Base-by-base conservation (phyloP, 1,140 invertebrate genomes). In the Hesperophylax magnus region DNA sequence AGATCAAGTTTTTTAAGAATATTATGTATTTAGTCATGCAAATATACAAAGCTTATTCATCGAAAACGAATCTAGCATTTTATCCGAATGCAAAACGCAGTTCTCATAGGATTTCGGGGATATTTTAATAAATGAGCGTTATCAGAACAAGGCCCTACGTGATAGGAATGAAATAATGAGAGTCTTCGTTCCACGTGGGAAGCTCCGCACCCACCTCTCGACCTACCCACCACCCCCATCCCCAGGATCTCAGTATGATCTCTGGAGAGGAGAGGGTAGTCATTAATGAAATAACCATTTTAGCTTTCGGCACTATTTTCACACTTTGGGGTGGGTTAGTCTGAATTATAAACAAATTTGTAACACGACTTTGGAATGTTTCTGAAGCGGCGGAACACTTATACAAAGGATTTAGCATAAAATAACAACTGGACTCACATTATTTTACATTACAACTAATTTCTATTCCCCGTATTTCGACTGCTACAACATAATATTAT, bases 251-350 rank as follows among this genome's bases (percentile, higher is more conserved):
- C n/a, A n/a, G n/a, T n/a, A n/a, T n/a, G n/a, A n/a, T n/a, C n/a
- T n/a, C n/a, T n/a, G 20, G 47, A 72, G 69, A 47, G 69, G 34
- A 53, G 69, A 47, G 34, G 69, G 22, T 47, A 53, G 47, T 72
- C 69, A 53, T 72, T 72, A 72, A 72, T 72, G 69, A 72, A 72
- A 72, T 72, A 52, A 53, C 69, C 69, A 72, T 72, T 72, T 72
- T 47, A 18, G 47, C 69, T 72, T 47, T 72, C 47, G 47, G 34
- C 69, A 47, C 69, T n/a, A 72, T 17, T 72, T 72, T 52, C 69
- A 47, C 69, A 52, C 47, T 72, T 34, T 53, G 47, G 47, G 69
- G 47, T 72, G 34, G 34, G 34, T 72, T 53, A 53, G 14, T 52
- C 39, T 72, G 69, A 72, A 72, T 72, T 72, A 72, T 72, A 72